Evolutionary conservation across 2,888 invertebrate species (phyloP).

Genomic region (Chymomyza fuscimana): DNA sequence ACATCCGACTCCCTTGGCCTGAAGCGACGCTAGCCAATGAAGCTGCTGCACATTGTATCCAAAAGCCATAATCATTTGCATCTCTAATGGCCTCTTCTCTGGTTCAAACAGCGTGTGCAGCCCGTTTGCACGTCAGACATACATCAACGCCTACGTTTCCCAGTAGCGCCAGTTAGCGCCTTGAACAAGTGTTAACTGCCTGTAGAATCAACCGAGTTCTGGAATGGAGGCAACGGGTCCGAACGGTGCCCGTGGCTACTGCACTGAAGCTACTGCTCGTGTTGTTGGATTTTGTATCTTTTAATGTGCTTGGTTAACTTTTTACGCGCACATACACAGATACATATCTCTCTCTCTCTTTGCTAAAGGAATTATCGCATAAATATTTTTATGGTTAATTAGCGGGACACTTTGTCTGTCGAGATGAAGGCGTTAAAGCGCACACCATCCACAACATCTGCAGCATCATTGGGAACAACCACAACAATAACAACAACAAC

Average conservation of each 20-base stretch:
- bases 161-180: conserved; percentile 31
- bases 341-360: conserved; percentile 39
- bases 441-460: background rate
- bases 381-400: conserved; percentile 76
- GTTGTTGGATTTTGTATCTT: conserved; percentile 27
- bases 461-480: background rate
- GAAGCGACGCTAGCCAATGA: background rate
- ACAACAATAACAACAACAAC: background rate
- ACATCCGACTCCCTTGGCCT: background rate
- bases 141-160: conserved; percentile 53
- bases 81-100: conserved; percentile 57
- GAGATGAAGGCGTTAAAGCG: conserved; percentile 36
- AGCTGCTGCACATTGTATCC: background rate
- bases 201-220: conserved; percentile 30
- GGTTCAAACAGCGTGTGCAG: conserved; percentile 8
- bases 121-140: conserved; percentile 43
- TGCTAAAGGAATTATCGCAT: conserved; percentile 57
- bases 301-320: conserved; percentile 65
- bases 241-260: conserved; percentile 15
- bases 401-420: conserved; percentile 61
- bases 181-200: conserved; percentile 41
- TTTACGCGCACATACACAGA: conserved; percentile 53
- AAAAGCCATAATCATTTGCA: conserved; percentile 59
- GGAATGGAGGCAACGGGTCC: background rate
- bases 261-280: conserved; percentile 9